A percentile compares a stretch with the other conserved stretches of the same genome.
These are phyloP conservation scores for Tragelaphus imberbis DNA, from an alignment of 2,113 vertebrate species.

Conservation along the genomic window DNA sequence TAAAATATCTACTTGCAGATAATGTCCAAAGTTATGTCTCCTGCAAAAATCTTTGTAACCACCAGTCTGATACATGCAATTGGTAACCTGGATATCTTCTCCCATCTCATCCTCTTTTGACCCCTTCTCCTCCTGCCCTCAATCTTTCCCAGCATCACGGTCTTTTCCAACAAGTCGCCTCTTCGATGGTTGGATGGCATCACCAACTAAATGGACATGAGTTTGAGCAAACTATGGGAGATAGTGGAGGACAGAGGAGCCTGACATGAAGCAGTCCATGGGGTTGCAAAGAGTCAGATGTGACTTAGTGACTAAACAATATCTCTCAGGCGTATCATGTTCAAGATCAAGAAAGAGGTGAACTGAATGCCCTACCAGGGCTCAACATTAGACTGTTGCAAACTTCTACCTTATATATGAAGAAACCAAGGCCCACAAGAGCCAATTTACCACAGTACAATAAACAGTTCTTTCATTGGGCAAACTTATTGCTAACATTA, in stretches of 20 bases:
- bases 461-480: neutral
- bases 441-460: neutral
- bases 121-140: neutral
- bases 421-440: neutral
- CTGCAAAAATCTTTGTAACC: neutral
- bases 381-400: neutral
- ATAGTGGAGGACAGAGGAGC: neutral
- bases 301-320: neutral
- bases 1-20: neutral
- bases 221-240: neutral
- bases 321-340: neutral
- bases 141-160: neutral
- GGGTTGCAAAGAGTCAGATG: neutral
- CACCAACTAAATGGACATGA: neutral
- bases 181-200: neutral
- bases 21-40: neutral
- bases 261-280: neutral
- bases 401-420: neutral
- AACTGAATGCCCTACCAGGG: neutral
- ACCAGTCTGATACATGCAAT: neutral
- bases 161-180: neutral
- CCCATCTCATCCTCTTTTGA: neutral
- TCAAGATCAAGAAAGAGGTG: neutral
- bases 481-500: neutral
- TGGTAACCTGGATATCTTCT: neutral